Evolutionary conservation across 2,797 vertebrate species (phyloP).

Genomic region (Aythya fuligula): DNA sequence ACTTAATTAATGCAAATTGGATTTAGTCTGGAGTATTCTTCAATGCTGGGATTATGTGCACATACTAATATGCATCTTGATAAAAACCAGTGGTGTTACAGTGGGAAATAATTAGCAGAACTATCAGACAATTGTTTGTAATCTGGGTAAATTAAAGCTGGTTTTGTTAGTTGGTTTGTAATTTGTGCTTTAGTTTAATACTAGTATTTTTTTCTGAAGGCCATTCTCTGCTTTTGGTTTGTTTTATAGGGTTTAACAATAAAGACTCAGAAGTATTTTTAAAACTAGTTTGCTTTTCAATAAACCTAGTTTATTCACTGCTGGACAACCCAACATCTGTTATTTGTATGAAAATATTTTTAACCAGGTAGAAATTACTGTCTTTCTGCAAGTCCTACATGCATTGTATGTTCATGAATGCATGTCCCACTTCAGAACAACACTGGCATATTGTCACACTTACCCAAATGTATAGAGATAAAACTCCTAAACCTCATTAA

Average conservation of each 20-base stretch:
- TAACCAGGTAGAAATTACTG: neutral
- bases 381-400: neutral
- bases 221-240: neutral
- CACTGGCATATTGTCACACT: neutral
- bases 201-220: neutral
- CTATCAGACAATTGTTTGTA: neutral
- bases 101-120: neutral
- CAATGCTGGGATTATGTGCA: neutral
- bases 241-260: neutral
- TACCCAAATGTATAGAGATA: neutral
- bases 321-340: neutral
- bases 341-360: conserved; percentile 16
- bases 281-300: conserved; percentile 4
- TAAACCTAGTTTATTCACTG: neutral
- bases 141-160: conserved; percentile 5
- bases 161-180: neutral
- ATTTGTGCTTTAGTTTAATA: conserved; percentile 22
- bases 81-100: neutral
- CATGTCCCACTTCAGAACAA: neutral
- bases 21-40: neutral
- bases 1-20: neutral
- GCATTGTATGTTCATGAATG: neutral
- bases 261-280: conserved; percentile 31
- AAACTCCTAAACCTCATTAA: neutral
- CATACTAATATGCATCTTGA: neutral